Evolutionary conservation across 2,113 vertebrate species (phyloP).

Genomic region (Aviceda subcristata): DNA sequence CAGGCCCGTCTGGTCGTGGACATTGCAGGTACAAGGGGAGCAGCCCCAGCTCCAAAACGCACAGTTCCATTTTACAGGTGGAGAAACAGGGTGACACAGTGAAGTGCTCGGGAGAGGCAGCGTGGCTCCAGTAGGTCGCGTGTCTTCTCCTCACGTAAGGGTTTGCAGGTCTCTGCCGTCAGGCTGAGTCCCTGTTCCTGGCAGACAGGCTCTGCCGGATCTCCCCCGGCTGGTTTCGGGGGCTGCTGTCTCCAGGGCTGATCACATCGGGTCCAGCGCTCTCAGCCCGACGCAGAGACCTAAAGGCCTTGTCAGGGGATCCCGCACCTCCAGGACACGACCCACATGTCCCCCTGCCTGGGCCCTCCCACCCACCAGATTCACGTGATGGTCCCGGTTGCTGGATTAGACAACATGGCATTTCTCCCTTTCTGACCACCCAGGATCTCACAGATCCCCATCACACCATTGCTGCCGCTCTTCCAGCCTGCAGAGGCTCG

Average conservation of each 20-base stretch:
- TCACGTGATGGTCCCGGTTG: fast-evolving
- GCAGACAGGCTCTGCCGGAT: fast-evolving
- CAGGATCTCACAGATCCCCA: not conserved
- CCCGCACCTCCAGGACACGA: fast-evolving
- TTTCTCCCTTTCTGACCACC: not conserved
- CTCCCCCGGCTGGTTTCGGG: fast-evolving
- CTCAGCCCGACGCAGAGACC: not conserved
- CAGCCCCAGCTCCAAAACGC: not conserved
- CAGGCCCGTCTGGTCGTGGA: not conserved
- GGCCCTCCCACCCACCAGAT: not conserved
- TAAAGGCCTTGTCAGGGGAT: not conserved
- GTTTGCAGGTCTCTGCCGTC: not conserved
- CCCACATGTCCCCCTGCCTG: fast-evolving
- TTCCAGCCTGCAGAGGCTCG: not conserved
- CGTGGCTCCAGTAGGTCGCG: fast-evolving
- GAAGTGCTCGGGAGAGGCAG: fast-evolving
- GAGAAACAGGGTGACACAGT: not conserved
- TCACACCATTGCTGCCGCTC: fast-evolving
- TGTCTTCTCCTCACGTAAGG: no score
- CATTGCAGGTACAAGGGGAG: not conserved
- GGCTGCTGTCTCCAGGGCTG: not conserved
- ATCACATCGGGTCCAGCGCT: not conserved
- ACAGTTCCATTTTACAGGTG: no score
- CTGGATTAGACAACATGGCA: not conserved
- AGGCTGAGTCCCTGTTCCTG: fast-evolving